Base-by-base conservation (phyloP, 2,888 invertebrate genomes). In the Xanthorhoe designata region DNA sequence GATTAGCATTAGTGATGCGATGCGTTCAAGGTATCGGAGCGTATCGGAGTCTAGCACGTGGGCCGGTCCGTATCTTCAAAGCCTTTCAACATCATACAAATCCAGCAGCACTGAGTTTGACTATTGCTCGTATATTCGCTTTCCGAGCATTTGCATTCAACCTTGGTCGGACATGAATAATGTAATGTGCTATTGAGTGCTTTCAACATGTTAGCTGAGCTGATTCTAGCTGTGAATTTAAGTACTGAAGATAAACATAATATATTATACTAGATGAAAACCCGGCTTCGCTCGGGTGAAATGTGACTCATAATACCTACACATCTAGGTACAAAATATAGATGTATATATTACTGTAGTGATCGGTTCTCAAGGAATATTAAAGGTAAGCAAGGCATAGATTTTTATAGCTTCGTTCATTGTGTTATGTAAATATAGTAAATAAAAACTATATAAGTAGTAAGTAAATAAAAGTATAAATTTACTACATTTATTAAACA, bases 81-180 rank as follows among this genome's bases (percentile, higher is more conserved):
- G 47, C 47, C 61, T 62, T 64, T 66, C 58, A 72, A 74, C 74
- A 78, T 72, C 73, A 66, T 62, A 74, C 59, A 42, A 75, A 70
- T 76, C 68, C 68, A 62, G 55, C 47, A 62, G 18, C 19, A 61
- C 59, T 66, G 68, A 64, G 59, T 29, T 32, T 10, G 29, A 51
- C 35, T 66, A 57, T 61, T 66, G 68, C 58, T 69, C 66, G 67
- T 75, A 56, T 64, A 69, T 64, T 69, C 59, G 61, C 65, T 75
- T 75, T 73, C 68, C 71, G 58, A 72, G 76, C 79, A 85, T 87
- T 85, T 85, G 82, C 83, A 84, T 82, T 75, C 73, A 84, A 78
- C 87, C 87, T 88, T 88, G 84, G 71, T 73, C 74, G 71, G 75
- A 79, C 80, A 81, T 83, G 82, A 83, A 85, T 84, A 79, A 80